Percentiles rank a stretch among this genome's conserved stretches.
Evolutionary conservation across 2,888 invertebrate genomes (phyloP).

Genomic region (Pocota personata): DNA sequence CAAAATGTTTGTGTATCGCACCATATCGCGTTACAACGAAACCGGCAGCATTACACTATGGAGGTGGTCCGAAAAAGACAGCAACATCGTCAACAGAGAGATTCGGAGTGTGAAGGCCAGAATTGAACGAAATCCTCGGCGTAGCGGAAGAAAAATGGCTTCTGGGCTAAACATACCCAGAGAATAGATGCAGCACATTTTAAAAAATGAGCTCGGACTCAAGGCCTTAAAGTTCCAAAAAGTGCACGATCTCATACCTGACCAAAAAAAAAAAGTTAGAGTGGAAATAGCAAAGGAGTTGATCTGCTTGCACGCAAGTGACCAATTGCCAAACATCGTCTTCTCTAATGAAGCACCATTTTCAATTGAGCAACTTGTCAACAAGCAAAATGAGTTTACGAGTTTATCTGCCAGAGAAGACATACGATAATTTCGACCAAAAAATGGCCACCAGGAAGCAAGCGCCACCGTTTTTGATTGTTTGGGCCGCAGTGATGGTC

Average conservation of each 20-base stretch:
- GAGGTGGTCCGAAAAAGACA: conserved; percentile 16
- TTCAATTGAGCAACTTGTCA: background rate
- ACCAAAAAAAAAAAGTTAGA: background rate
- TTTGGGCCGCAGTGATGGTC: too few relatives aligned
- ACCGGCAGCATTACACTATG: background rate
- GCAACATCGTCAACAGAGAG: conserved; percentile 8
- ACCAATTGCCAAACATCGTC: background rate
- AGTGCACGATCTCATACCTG: background rate
- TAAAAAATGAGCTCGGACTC: conserved; percentile 35
- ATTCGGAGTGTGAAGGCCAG: conserved; percentile 6
- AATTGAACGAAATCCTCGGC: conserved; percentile 19
- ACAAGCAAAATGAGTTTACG: background rate
- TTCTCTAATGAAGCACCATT: background rate
- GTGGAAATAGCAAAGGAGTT: background rate
- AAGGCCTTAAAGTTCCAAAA: conserved; percentile 32
- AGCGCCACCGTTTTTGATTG: too few relatives aligned
- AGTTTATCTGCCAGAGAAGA: too few relatives aligned
- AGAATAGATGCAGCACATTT: conserved; percentile 14
- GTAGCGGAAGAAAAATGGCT: conserved; percentile 27
- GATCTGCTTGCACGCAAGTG: background rate
- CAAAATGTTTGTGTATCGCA: conserved; percentile 10
- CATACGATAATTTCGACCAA: too few relatives aligned
- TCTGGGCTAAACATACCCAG: conserved; percentile 37
- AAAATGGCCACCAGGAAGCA: too few relatives aligned
- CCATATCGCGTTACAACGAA: conserved; percentile 4